These are phyloP conservation scores for Parazoanthus darwini DNA, from an alignment of 92 coral and sea anemone species.

Conservation along the genomic window DNA sequence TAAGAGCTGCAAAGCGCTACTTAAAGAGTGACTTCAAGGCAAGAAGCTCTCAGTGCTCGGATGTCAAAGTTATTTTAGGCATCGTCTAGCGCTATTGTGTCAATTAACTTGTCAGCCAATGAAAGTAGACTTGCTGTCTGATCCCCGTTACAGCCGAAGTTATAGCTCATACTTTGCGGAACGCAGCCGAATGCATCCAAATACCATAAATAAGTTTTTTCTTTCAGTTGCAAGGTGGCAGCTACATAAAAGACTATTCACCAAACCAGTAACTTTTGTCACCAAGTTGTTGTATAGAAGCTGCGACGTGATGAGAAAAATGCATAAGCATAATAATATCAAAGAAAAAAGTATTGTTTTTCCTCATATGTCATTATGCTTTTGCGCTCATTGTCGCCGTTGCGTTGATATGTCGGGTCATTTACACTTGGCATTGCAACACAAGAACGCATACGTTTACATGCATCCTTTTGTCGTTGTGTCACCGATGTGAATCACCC, in stretches of 20 bases:
- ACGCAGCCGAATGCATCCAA: conserved; percentile 32
- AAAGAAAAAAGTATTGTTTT: conserved; percentile 34
- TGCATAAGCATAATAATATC: conserved; percentile 40
- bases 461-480: conserved; percentile 32
- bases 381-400: conserved; percentile 15
- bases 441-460: conserved; percentile 41
- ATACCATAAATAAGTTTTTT: conserved; percentile 20
- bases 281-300: conserved; percentile 33
- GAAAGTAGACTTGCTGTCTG: conserved; percentile 41
- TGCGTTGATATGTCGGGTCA: conserved; percentile 7
- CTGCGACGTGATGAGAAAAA: conserved; percentile 34
- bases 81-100: conserved; percentile 24
- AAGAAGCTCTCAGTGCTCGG: conserved; percentile 28
- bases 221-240: conserved; percentile 43
- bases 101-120: conserved; percentile 43
- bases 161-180: conserved; percentile 30
- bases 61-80: conserved; percentile 34
- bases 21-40: conserved; percentile 60
- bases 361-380: conserved; percentile 34
- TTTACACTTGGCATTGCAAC: conserved; percentile 40
- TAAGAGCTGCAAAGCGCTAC: conserved; percentile 58
- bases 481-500: conserved; percentile 32
- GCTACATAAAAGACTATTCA: conserved; percentile 20
- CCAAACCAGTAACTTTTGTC: conserved; percentile 13
- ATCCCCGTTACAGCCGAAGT: conserved; percentile 25